These are phyloP conservation scores for Acanthurus tractus DNA, from an alignment of 2,797 vertebrate genomes.

Conservation along the genomic window DNA sequence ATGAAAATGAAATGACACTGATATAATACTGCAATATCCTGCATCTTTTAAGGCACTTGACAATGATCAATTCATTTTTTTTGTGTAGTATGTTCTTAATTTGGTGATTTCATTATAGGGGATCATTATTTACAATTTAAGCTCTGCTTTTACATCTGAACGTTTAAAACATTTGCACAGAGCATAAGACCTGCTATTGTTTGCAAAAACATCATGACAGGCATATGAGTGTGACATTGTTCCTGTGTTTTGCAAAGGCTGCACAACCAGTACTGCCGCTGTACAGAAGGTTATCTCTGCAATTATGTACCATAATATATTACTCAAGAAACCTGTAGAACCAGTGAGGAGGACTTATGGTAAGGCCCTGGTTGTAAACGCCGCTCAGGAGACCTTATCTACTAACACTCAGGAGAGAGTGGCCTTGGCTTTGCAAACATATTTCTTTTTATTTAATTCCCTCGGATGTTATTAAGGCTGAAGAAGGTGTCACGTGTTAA, in stretches of 20 bases:
- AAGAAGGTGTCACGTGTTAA: background rate
- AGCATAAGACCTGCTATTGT: background rate
- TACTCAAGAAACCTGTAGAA: conserved; percentile 12
- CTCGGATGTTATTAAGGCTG: background rate
- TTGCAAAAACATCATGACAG: background rate
- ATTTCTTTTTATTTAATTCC: background rate
- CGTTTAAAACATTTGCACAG: background rate
- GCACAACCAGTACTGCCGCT: conserved; percentile 18
- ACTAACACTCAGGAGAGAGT: background rate
- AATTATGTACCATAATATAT: background rate
- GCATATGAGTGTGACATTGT: too few relatives aligned
- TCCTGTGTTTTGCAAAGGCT: background rate
- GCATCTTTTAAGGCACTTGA: too few relatives aligned
- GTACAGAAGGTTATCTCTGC: background rate
- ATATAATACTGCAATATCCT: background rate
- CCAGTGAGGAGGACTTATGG: background rate
- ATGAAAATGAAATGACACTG: background rate
- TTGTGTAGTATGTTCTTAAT: background rate
- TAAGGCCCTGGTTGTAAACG: too few relatives aligned
- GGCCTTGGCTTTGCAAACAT: background rate
- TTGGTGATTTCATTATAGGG: background rate
- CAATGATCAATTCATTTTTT: background rate
- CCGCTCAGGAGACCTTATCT: background rate
- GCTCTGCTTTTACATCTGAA: background rate
- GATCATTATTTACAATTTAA: background rate